These are phyloP conservation scores for Eurystomus glaucurus DNA, from an alignment of 2,797 vertebrate genomes.

Conservation along the genomic window DNA sequence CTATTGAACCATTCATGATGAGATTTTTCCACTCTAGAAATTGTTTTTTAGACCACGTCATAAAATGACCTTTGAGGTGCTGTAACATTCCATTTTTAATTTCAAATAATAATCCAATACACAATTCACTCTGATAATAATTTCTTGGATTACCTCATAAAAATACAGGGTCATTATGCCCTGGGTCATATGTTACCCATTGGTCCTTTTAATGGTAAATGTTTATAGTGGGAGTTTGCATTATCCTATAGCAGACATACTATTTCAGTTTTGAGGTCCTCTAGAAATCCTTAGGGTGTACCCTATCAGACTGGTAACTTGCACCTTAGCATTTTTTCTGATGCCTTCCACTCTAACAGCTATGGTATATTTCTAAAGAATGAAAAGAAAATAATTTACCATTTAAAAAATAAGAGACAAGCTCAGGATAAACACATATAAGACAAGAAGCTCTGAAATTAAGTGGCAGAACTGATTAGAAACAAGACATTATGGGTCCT, in stretches of 20 bases:
- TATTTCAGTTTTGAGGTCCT: neutral
- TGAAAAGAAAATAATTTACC: neutral
- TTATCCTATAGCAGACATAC: neutral
- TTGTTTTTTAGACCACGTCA: neutral
- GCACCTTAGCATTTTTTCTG: neutral
- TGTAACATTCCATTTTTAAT: neutral
- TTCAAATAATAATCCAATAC: neutral
- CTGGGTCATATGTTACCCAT: neutral
- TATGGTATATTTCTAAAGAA: neutral
- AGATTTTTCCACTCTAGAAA: neutral
- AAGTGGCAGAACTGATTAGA: neutral
- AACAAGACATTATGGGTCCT: neutral
- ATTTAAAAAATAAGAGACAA: conserved; percentile 20
- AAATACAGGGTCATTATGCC: neutral
- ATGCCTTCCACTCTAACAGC: neutral
- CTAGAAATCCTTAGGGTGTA: neutral
- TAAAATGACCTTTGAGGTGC: neutral
- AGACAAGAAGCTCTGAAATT: conserved; percentile 6
- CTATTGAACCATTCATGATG: neutral
- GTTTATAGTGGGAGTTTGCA: neutral
- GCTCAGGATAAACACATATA: neutral
- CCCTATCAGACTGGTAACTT: neutral
- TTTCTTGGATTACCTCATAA: neutral
- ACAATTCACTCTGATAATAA: neutral
- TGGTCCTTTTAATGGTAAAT: neutral